These are phyloP conservation scores for Tyrannus savana DNA, from an alignment of 2,113 vertebrate genomes.

Conservation along the genomic window DNA sequence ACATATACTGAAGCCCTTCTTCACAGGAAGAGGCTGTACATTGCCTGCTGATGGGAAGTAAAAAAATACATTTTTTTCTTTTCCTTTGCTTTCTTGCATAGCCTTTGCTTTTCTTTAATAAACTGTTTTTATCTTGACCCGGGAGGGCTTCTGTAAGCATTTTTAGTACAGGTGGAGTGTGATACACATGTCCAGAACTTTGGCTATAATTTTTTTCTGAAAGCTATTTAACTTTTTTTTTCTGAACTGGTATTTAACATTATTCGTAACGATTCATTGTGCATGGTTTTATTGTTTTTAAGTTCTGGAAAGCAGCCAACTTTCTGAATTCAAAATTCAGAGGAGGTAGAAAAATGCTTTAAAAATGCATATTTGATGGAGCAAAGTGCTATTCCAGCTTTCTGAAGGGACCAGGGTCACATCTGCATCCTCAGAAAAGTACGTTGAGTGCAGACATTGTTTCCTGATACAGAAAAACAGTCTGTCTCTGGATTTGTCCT, in stretches of 20 bases:
- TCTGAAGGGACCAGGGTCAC: slow-evolving; percentile 41
- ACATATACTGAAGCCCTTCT: background rate
- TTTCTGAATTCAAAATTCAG: slow-evolving; percentile 59
- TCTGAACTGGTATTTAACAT: background rate
- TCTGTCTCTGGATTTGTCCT: slow-evolving; percentile 25
- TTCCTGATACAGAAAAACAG: slow-evolving; percentile 38
- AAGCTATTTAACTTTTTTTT: background rate
- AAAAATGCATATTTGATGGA: slow-evolving; percentile 47
- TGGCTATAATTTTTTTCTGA: background rate
- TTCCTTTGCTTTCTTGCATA: background rate
- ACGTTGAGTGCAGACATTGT: slow-evolving; percentile 19
- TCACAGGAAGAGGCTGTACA: background rate
- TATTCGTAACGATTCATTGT: background rate
- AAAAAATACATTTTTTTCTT: background rate
- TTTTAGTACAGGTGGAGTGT: background rate
- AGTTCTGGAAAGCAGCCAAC: background rate
- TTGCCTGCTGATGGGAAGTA: background rate
- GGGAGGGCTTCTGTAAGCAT: background rate
- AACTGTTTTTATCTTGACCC: background rate
- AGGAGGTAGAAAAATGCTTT: slow-evolving; percentile 61
- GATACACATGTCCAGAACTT: background rate
- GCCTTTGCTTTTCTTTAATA: background rate
- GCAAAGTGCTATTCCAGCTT: slow-evolving; percentile 9
- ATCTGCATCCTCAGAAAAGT: slow-evolving; percentile 28
- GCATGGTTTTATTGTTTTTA: background rate